Percentiles rank a stretch among this genome's conserved stretches.
These are phyloP conservation scores for Thereuonema tuberculata DNA, from an alignment of 1,140 invertebrate species.

Conservation along the genomic window DNA sequence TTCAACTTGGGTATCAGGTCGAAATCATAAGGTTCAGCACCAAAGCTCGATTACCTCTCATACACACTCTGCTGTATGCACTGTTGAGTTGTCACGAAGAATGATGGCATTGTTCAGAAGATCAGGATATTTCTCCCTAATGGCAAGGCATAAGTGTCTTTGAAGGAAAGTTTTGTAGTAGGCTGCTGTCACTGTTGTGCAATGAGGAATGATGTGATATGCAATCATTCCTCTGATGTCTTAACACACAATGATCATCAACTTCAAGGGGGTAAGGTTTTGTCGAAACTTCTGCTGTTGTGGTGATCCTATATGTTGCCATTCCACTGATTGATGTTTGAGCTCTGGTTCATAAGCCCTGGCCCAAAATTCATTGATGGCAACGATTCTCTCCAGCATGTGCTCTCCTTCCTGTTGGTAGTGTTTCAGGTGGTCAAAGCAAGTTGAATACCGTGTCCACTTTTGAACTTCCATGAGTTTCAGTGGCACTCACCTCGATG, in stretches of 20 bases:
- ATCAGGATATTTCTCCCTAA: neutral
- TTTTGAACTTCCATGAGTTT: neutral
- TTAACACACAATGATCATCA: neutral
- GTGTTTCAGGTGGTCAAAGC: slow-evolving; percentile 20
- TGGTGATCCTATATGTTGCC: slow-evolving; percentile 15
- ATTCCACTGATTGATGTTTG: slow-evolving; percentile 21
- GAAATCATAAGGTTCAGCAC: no score
- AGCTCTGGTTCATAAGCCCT: neutral
- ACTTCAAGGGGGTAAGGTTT: neutral
- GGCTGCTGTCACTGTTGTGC: neutral
- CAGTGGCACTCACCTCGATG: neutral
- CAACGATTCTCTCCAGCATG: slow-evolving; percentile 14
- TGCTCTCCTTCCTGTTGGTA: slow-evolving; percentile 18
- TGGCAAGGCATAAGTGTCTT: neutral
- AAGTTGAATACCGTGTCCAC: neutral
- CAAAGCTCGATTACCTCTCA: neutral
- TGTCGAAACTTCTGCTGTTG: neutral
- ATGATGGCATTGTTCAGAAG: neutral
- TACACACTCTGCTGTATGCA: neutral
- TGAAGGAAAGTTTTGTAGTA: neutral
- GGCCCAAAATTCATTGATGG: neutral
- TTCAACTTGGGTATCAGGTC: no score
- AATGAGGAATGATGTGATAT: neutral
- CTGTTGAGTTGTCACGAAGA: neutral
- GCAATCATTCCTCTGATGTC: neutral